Conservation (phyloP, 1,140 invertebrate genomes). For the Manduca sexta region DNA sequence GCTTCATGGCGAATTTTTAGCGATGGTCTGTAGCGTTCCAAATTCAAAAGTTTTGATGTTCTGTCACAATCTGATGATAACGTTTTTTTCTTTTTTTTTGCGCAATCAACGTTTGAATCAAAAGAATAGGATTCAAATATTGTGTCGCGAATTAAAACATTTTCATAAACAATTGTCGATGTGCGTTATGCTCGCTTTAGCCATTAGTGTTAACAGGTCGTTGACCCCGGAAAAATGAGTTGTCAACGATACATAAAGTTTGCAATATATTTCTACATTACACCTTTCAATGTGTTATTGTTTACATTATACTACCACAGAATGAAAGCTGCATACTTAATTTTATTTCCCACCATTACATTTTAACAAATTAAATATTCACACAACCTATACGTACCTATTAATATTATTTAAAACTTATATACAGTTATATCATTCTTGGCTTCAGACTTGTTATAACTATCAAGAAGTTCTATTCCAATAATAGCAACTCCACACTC, state of each 20-base stretch:
- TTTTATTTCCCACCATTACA: not conserved
- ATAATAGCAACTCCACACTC: too few relatives aligned
- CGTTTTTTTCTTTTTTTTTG: too few relatives aligned
- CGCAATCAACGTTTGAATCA: too few relatives aligned
- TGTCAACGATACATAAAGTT: slow-evolving; percentile 22
- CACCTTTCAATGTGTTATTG: not conserved
- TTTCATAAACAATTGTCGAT: not conserved
- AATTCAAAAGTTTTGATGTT: slow-evolving; percentile 21
- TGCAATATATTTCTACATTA: slow-evolving; percentile 4
- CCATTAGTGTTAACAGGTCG: slow-evolving; percentile 20
- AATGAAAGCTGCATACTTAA: slow-evolving; percentile 13
- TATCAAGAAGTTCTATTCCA: too few relatives aligned
- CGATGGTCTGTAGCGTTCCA: slow-evolving; percentile 2
- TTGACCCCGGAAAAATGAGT: slow-evolving; percentile 41
- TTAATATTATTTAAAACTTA: too few relatives aligned
- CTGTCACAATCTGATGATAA: not conserved
- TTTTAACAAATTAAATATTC: not conserved
- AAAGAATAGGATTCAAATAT: too few relatives aligned
- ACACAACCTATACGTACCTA: too few relatives aligned
- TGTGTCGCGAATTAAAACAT: not conserved
- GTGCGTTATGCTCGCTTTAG: not conserved
- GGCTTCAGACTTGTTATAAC: too few relatives aligned
- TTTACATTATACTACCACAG: not conserved
- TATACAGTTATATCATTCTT: too few relatives aligned
- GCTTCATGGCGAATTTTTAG: slow-evolving; percentile 38